Evolutionary conservation across 35 echinoderm and acorn worm genomes (phyloP), one percentile per base, ranked within the genome.

Genomic region (Ptychodera flava): DNA sequence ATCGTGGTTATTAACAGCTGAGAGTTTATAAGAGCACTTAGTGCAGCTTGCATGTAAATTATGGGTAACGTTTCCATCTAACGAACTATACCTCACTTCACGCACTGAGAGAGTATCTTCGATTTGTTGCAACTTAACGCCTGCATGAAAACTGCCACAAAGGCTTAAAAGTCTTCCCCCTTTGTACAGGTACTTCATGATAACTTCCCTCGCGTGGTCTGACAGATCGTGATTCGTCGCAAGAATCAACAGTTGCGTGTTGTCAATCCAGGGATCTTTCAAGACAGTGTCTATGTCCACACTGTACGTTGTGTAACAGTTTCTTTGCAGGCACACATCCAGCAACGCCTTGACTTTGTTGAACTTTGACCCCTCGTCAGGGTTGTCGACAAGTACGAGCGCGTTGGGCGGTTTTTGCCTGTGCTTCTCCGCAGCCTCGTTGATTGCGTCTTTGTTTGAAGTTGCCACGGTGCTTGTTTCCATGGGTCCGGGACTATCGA

Each of bases 281-380:
- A 90, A 36, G 16, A 89, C 22, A 75, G 94, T 90, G 16, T 77
- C 31, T 30, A 52, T 85, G 29, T 87, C 92, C 78, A 99, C 78
- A 33, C 89, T 90, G 87, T 99, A 99, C 35, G 94, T 86, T 31
- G 94, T 92, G 77, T 99, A 99, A 35, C 89, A 85, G 80, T 99
- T 90, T 28, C 85, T 83, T 35, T 90, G 78, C 14, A 99, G 36
- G 82, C 91, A 93, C 36, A 89, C 80, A 79, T 94, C 84, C n/a
- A 99, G 82, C 53, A 88, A 83, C 76, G 82, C 35, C 32, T 85
- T 36, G 28, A 86, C 34, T 0, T 77, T 85, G 31, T 90, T 83
- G 45, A 81, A 94, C 15, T 84, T 81, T 35, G 87, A 52, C 35
- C 32, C 80, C 32, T 89, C 86, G 1, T 84, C 78, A 16, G 90